phyloP scores from a whole-genome alignment of 2,888 invertebrate genomes.

The Rhamnusium bicolor region DNA sequence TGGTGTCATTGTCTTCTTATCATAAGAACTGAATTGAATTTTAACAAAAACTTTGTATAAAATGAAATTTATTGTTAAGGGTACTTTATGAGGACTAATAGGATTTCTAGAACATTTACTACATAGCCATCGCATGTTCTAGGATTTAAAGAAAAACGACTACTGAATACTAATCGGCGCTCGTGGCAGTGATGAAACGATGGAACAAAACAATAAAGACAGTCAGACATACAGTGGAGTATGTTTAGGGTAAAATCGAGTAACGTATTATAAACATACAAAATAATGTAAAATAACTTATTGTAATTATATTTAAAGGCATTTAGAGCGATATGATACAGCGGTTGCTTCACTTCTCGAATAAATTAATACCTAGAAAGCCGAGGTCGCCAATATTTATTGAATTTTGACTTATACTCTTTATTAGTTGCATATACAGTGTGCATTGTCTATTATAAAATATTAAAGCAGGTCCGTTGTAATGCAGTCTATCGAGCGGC shows the following conservation, averaged over 20 bases:
- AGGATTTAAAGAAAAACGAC: slow-evolving; percentile 34
- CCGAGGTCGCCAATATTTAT: no score
- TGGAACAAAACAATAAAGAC: background rate
- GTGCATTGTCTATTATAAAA: no score
- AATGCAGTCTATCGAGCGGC: no score
- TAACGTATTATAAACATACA: no score
- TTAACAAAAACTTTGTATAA: slow-evolving; percentile 20
- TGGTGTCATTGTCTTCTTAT: slow-evolving; percentile 4
- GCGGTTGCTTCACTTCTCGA: no score
- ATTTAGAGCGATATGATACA: no score
- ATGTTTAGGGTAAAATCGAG: background rate
- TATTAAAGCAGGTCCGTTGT: no score
- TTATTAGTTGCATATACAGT: no score
- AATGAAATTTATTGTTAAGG: slow-evolving; percentile 28
- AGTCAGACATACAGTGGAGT: background rate
- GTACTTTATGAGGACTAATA: slow-evolving; percentile 27
- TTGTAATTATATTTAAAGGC: no score
- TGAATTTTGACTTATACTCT: no score
- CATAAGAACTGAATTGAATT: slow-evolving; percentile 11
- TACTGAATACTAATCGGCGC: slow-evolving; percentile 27
- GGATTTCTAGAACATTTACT: slow-evolving; percentile 33
- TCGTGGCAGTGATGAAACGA: slow-evolving; percentile 27
- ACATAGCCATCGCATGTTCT: slow-evolving; percentile 28
- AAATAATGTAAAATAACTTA: no score
- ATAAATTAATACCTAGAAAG: no score